phyloP scores from a whole-genome alignment of 2,888 invertebrate genomes.

The Criorhina ranunculi region DNA sequence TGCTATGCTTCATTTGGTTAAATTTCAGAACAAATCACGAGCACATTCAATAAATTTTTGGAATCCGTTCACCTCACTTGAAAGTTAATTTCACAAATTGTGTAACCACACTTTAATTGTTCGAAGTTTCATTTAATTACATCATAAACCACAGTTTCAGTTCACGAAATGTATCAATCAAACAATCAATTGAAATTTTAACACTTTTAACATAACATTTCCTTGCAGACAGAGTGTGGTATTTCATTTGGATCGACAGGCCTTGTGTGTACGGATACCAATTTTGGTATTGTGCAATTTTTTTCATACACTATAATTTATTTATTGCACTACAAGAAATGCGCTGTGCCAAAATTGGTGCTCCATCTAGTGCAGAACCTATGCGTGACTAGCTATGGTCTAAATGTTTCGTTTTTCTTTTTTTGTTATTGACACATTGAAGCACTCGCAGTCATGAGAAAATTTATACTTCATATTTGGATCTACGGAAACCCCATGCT shows the following conservation, averaged over 20 bases:
- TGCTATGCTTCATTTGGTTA: background rate
- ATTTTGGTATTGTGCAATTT: slow-evolving; percentile 40
- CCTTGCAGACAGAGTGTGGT: slow-evolving; percentile 1
- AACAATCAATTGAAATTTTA: slow-evolving; percentile 29
- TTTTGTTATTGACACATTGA: background rate
- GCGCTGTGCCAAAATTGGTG: slow-evolving; percentile 48
- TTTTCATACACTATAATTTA: slow-evolving; percentile 42
- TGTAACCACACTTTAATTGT: background rate
- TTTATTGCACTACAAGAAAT: slow-evolving; percentile 41
- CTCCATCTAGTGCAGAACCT: slow-evolving; percentile 52
- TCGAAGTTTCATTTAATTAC: slow-evolving; percentile 23
- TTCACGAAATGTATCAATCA: slow-evolving; percentile 13
- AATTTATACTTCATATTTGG: slow-evolving; percentile 21
- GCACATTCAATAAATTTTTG: background rate
- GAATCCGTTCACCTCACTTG: background rate
- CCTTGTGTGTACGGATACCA: slow-evolving; percentile 7
- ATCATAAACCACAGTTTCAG: slow-evolving; percentile 12
- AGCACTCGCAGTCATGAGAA: slow-evolving; percentile 33
- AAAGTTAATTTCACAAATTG: slow-evolving; percentile 10
- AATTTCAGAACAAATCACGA: background rate
- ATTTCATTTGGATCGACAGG: background rate
- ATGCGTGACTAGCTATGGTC: slow-evolving; percentile 59
- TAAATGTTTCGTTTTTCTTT: slow-evolving; percentile 1
- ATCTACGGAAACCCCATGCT: slow-evolving; percentile 23
- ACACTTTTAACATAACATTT: slow-evolving; percentile 30